These are phyloP conservation scores for Anableps anableps DNA, from an alignment of 2,797 vertebrate genomes.

Conservation along the genomic window DNA sequence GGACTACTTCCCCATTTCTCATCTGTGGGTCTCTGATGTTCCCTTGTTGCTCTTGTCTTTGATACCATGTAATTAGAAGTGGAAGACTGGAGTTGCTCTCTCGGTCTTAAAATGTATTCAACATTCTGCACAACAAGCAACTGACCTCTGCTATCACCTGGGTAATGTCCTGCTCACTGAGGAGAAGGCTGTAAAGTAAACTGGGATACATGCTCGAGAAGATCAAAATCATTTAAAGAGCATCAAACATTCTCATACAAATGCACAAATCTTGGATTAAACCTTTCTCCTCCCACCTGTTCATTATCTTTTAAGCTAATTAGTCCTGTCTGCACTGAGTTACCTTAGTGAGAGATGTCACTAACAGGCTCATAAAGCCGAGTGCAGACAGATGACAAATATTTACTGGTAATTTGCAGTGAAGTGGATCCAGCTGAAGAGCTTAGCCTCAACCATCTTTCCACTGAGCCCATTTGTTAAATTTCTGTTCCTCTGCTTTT, in stretches of 20 bases:
- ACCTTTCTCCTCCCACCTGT: not conserved
- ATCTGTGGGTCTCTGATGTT: conserved; percentile 15
- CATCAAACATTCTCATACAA: conserved; percentile 12
- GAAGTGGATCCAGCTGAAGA: not conserved
- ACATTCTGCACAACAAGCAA: not conserved
- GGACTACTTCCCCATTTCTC: conserved; percentile 25
- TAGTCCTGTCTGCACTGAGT: not conserved
- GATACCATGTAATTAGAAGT: conserved; percentile 35
- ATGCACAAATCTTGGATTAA: not conserved
- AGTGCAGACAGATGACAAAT: not conserved
- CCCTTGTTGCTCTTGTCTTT: conserved; percentile 1
- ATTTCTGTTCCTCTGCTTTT: conserved; percentile 23
- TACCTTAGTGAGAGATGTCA: not conserved
- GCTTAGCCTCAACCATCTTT: not conserved
- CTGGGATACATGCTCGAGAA: conserved; percentile 19
- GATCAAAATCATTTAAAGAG: not conserved
- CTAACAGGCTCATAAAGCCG: not conserved
- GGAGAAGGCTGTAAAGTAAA: conserved; percentile 42
- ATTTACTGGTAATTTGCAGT: conserved; percentile 7
- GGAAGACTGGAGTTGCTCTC: conserved; percentile 13
- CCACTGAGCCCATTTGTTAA: conserved; percentile 19
- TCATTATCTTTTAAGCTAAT: not conserved
- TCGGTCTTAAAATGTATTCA: conserved; percentile 25
- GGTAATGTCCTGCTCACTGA: conserved; percentile 23
- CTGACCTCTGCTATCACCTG: conserved; percentile 53